phyloP scores from a whole-genome alignment of 2,888 invertebrate species.

The Tryphoninae sp. region DNA sequence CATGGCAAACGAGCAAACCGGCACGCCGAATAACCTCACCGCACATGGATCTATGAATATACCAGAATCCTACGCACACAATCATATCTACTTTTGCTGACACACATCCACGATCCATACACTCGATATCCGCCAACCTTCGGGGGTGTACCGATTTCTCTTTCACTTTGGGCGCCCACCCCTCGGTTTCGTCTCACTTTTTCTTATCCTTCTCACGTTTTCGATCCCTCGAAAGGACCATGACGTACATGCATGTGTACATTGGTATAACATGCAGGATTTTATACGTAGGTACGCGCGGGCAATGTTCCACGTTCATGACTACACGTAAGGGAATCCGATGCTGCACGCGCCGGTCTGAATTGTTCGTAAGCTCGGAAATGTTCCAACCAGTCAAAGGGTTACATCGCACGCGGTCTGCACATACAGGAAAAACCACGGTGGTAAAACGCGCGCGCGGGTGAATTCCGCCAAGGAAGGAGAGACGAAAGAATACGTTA shows the following conservation, averaged over 20 bases:
- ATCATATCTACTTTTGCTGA: slow-evolving; percentile 2
- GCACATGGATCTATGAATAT: slow-evolving; percentile 17
- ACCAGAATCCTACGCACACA: too few relatives aligned
- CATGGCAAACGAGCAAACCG: slow-evolving; percentile 64
- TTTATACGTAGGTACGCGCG: neutral
- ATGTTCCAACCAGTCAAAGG: slow-evolving; percentile 42
- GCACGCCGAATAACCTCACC: slow-evolving; percentile 56
- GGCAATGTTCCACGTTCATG: slow-evolving; percentile 24
- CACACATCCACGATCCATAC: slow-evolving; percentile 20
- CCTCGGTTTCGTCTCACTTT: slow-evolving; percentile 46
- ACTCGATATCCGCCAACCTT: slow-evolving; percentile 57
- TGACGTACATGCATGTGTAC: neutral
- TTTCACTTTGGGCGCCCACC: slow-evolving; percentile 67
- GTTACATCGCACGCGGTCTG: slow-evolving; percentile 24
- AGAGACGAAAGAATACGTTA: slow-evolving; percentile 57
- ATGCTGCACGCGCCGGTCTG: slow-evolving; percentile 35
- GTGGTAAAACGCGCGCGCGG: slow-evolving; percentile 51
- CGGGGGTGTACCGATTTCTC: slow-evolving; percentile 66
- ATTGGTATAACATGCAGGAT: slow-evolving; percentile 25
- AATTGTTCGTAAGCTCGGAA: neutral
- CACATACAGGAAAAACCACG: slow-evolving; percentile 30
- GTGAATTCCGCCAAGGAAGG: slow-evolving; percentile 47
- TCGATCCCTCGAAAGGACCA: neutral
- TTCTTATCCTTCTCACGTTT: slow-evolving; percentile 57
- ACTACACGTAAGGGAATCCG: slow-evolving; percentile 26